Evolutionary conservation across 2,113 vertebrate genomes (phyloP).

Genomic region (Daboia siamensis): DNA sequence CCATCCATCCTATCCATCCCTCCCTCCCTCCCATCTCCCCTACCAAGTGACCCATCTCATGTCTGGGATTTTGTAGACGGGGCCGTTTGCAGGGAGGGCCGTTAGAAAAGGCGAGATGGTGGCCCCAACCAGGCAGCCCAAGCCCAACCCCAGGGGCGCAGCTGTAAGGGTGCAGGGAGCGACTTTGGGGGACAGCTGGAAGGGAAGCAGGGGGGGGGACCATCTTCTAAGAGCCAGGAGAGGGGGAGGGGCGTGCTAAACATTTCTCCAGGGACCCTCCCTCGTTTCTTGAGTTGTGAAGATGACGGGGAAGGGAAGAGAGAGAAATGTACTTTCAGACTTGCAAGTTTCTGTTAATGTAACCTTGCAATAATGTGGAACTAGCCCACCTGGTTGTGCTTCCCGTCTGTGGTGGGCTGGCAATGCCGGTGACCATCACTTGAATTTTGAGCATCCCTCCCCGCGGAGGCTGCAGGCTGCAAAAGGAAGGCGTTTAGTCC

Average conservation of each 20-base stretch:
- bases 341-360: background rate
- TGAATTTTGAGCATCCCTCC: background rate
- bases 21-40: background rate
- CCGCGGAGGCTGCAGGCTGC: background rate
- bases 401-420: background rate
- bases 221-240: too few relatives aligned
- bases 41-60: background rate
- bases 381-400: background rate
- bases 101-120: background rate
- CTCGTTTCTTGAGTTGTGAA: background rate
- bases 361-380: background rate
- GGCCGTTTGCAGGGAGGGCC: background rate
- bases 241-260: too few relatives aligned
- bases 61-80: background rate
- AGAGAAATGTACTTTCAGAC: background rate
- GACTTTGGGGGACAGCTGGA: background rate
- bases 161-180: background rate
- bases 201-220: too few relatives aligned
- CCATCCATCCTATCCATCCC: too few relatives aligned
- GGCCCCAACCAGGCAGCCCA: background rate
- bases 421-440: background rate
- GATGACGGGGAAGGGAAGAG: background rate
- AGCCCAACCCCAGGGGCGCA: background rate
- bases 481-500: background rate
- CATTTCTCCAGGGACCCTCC: too few relatives aligned